These are phyloP conservation scores for Mycalesis mineus DNA, from an alignment of 2,888 invertebrate genomes.

Conservation along the genomic window DNA sequence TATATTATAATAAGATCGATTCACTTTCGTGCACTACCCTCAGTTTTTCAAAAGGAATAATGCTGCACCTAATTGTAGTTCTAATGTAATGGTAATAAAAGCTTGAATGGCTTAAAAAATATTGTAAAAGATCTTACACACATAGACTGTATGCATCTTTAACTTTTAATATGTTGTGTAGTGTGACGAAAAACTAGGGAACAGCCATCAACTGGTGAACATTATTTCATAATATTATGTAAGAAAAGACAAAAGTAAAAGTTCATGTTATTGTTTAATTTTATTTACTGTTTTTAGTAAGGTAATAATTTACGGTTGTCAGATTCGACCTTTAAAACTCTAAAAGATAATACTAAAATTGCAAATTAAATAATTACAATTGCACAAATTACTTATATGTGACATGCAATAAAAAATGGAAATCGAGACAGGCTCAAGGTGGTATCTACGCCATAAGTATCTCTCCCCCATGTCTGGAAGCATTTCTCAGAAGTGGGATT, in stretches of 20 bases:
- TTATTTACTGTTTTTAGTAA: neutral
- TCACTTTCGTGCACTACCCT: constrained; percentile 7
- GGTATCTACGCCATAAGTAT: neutral
- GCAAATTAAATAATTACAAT: too few species aligned
- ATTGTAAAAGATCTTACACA: neutral
- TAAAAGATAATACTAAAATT: too few species aligned
- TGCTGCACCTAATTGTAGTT: neutral
- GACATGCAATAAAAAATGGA: neutral
- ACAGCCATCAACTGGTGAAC: too few species aligned
- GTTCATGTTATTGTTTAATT: neutral
- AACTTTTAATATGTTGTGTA: constrained; percentile 32
- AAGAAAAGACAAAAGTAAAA: too few species aligned
- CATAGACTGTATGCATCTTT: constrained; percentile 3
- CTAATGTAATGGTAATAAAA: neutral
- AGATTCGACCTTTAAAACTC: too few species aligned
- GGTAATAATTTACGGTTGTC: too few species aligned
- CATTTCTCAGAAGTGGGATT: neutral
- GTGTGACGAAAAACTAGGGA: too few species aligned
- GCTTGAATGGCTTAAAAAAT: neutral
- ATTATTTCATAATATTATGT: too few species aligned
- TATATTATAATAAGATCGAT: constrained; percentile 74
- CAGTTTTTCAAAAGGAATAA: neutral
- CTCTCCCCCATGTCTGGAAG: neutral
- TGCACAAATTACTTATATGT: too few species aligned
- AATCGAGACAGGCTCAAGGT: neutral